Conservation (phyloP, 2,888 invertebrate genomes). For the Pardosa pseudoannulata region DNA sequence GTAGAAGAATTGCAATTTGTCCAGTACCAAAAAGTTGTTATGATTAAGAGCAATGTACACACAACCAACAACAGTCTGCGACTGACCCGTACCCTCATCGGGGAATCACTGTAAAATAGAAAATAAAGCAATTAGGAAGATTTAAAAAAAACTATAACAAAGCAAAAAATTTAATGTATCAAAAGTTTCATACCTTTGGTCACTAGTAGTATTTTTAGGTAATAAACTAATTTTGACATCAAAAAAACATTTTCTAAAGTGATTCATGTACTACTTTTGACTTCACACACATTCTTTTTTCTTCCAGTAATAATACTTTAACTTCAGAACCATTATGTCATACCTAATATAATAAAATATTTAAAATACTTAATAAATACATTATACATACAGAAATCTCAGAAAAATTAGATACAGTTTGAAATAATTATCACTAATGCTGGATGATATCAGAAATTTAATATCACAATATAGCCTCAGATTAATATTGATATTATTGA, state of each 20-base stretch:
- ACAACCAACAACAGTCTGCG: constrained; percentile 56
- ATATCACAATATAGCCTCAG: too few species aligned
- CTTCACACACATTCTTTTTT: constrained; percentile 2
- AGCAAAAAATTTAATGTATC: too few species aligned
- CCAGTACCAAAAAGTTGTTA: constrained; percentile 58
- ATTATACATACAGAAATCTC: too few species aligned
- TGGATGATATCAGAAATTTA: too few species aligned
- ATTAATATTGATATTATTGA: too few species aligned
- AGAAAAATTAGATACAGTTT: too few species aligned
- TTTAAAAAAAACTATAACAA: too few species aligned
- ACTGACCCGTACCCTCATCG: constrained; percentile 69
- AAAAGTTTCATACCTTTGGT: not conserved
- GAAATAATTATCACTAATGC: too few species aligned
- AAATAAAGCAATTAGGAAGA: not conserved
- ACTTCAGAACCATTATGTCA: not conserved
- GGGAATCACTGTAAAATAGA: constrained; percentile 44
- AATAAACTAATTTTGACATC: not conserved
- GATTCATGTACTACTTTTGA: not conserved
- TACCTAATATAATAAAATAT: too few species aligned
- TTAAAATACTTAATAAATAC: too few species aligned
- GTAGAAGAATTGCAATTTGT: constrained; percentile 35
- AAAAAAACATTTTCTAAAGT: not conserved
- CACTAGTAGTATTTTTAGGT: not conserved
- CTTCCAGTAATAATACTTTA: constrained; percentile 10
- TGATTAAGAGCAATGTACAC: constrained; percentile 37